Conservation (phyloP, 2,888 invertebrate genomes). For the Drosophila macrothrix region DNA sequence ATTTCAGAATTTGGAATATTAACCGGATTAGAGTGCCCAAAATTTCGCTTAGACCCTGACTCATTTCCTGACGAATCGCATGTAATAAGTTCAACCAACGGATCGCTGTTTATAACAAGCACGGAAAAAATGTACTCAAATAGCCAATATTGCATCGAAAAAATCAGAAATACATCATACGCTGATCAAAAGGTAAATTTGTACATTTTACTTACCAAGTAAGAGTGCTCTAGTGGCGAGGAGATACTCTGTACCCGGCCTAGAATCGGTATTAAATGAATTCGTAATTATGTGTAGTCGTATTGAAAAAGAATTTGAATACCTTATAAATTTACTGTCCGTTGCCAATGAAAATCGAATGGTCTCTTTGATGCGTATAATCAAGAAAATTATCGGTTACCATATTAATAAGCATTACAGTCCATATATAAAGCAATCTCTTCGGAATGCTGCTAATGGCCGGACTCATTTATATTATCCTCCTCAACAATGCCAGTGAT, state of each 20-base stretch:
- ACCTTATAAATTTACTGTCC: background rate
- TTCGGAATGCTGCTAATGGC: background rate
- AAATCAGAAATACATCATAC: slow-evolving; percentile 60
- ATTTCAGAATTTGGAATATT: slow-evolving; percentile 81
- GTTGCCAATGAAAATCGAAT: background rate
- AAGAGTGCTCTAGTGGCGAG: background rate
- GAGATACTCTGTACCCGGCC: background rate
- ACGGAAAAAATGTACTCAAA: slow-evolving; percentile 74
- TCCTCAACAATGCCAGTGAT: background rate
- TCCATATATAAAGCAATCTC: background rate
- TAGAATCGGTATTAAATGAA: background rate
- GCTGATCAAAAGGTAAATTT: slow-evolving; percentile 74
- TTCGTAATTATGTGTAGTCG: background rate
- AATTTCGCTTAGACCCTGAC: slow-evolving; percentile 81
- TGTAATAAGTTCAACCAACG: slow-evolving; percentile 78
- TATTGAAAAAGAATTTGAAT: background rate
- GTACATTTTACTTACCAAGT: background rate
- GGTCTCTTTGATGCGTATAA: background rate
- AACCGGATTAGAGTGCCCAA: slow-evolving; percentile 78
- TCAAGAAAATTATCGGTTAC: background rate
- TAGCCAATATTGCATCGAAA: slow-evolving; percentile 82
- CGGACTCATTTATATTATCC: background rate
- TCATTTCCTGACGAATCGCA: slow-evolving; percentile 77
- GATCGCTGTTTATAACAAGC: slow-evolving; percentile 73
- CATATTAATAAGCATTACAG: background rate